Evolutionary conservation across 2,797 vertebrate genomes (phyloP).

Genomic region (Sebastes vulpes): DNA sequence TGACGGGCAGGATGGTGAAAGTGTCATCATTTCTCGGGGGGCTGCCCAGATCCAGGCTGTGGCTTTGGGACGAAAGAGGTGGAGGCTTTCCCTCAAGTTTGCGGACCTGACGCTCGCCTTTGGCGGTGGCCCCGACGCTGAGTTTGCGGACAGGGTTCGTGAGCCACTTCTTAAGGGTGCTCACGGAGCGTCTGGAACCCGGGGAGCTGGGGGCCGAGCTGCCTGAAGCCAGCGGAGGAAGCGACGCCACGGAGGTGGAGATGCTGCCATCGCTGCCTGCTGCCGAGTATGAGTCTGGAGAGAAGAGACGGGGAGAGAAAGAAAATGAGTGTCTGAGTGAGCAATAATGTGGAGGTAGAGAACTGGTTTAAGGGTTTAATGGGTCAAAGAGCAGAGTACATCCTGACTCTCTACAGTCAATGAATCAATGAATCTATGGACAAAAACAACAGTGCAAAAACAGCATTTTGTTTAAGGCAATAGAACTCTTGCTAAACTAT

Average conservation of each 20-base stretch:
- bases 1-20: constrained; percentile 75
- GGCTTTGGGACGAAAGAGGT: constrained; percentile 68
- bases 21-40: constrained; percentile 71
- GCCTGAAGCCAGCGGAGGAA: constrained; percentile 89
- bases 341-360: too few relatives aligned
- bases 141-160: constrained; percentile 91
- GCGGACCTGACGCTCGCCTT: constrained; percentile 85
- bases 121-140: constrained; percentile 83
- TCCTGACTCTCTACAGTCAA: neutral
- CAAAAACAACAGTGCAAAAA: constrained; percentile 7
- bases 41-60: constrained; percentile 79
- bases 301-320: constrained; percentile 5
- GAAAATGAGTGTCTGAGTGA: too few relatives aligned
- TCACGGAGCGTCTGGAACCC: constrained; percentile 88
- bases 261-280: constrained; percentile 93
- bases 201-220: constrained; percentile 92
- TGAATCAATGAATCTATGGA: constrained; percentile 17
- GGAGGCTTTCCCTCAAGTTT: constrained; percentile 82
- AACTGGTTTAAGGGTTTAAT: neutral
- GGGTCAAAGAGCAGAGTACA: constrained; percentile 21
- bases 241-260: constrained; percentile 91
- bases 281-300: constrained; percentile 91
- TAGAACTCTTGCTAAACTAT: neutral
- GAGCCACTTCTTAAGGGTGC: constrained; percentile 94
- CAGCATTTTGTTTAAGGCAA: neutral